A percentile compares a stretch with the other conserved stretches of the same genome.
Evolutionary conservation across 2,113 vertebrate genomes (phyloP).

Genomic region (Arizona elegans): DNA sequence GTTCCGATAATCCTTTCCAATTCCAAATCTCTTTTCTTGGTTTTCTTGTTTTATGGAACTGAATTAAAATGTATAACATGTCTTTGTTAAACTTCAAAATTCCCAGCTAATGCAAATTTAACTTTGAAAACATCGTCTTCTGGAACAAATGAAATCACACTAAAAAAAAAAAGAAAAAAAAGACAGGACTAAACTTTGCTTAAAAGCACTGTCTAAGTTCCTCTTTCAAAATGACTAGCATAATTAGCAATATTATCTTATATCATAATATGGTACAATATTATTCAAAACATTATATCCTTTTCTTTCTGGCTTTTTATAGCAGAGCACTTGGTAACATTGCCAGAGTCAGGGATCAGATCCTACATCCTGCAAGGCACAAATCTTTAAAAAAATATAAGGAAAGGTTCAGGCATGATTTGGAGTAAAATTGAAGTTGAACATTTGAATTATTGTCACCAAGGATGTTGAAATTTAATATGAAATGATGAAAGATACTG

Average conservation of each 20-base stretch:
- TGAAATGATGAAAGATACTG: not conserved
- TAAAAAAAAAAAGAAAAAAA: not conserved
- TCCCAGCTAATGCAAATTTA: not conserved
- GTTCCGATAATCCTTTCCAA: not conserved
- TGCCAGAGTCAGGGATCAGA: not conserved
- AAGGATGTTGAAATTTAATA: not conserved
- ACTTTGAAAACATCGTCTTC: not conserved
- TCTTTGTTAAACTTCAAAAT: not conserved
- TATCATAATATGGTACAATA: not conserved
- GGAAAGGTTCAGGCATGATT: not conserved
- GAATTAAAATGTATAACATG: not conserved
- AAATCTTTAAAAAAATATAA: not conserved
- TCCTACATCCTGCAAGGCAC: not conserved
- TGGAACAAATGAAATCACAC: not conserved
- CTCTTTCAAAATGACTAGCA: not conserved
- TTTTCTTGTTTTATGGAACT: not conserved
- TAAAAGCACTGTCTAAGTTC: not conserved
- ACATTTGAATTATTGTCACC: not conserved
- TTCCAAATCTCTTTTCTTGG: not conserved
- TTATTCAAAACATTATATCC: not conserved
- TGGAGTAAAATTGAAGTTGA: not conserved
- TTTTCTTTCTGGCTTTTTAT: not conserved
- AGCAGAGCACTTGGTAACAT: not conserved
- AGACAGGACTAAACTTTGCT: not conserved
- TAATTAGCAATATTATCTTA: not conserved